These are phyloP conservation scores for Drosophila neutralis DNA, from an alignment of 2,888 invertebrate species.

Conservation along the genomic window DNA sequence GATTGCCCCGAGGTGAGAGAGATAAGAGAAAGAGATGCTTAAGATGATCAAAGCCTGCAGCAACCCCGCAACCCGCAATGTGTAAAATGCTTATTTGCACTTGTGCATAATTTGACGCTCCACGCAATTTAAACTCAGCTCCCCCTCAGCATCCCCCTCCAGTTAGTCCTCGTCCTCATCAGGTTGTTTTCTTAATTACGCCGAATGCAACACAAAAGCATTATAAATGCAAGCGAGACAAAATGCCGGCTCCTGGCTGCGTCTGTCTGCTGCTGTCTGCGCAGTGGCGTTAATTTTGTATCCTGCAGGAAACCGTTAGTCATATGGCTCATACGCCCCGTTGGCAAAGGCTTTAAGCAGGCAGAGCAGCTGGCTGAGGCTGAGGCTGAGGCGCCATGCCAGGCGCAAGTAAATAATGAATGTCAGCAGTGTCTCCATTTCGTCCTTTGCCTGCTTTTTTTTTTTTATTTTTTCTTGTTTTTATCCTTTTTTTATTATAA, in stretches of 20 bases:
- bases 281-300: slow-evolving; percentile 53
- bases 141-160: background rate
- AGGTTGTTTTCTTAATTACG: slow-evolving; percentile 75
- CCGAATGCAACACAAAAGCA: slow-evolving; percentile 71
- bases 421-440: slow-evolving; percentile 57
- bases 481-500: slow-evolving; percentile 27
- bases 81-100: slow-evolving; percentile 81
- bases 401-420: slow-evolving; percentile 63
- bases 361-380: slow-evolving; percentile 6
- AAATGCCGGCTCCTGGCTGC: slow-evolving; percentile 6
- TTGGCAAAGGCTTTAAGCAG: slow-evolving; percentile 35
- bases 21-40: slow-evolving; percentile 27
- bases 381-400: slow-evolving; percentile 11
- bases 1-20: slow-evolving; percentile 24
- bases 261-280: background rate
- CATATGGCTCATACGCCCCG: slow-evolving; percentile 68
- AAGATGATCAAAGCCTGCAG: slow-evolving; percentile 62
- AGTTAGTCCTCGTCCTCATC: slow-evolving; percentile 46
- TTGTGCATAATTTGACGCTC: slow-evolving; percentile 73
- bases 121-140: slow-evolving; percentile 41
- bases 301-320: slow-evolving; percentile 58
- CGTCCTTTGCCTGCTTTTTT: slow-evolving; percentile 6
- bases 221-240: slow-evolving; percentile 57
- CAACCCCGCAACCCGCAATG: background rate
- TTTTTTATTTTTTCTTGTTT: background rate